Conservation (phyloP, 2,888 invertebrate genomes). For the Tetanocera ferruginea region DNA sequence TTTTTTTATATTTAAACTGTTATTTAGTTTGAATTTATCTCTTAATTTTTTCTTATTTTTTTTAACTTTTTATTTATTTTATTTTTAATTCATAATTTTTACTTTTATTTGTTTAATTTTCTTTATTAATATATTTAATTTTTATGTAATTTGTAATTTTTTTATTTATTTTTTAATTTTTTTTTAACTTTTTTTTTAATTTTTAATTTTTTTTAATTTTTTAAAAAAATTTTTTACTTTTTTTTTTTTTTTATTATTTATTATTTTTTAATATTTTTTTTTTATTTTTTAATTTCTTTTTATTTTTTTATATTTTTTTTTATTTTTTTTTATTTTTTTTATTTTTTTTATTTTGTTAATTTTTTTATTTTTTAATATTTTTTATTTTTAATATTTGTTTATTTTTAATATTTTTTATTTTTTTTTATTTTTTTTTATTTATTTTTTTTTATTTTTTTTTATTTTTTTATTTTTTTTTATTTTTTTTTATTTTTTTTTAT, state of each 20-base stretch:
- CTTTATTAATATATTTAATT: background rate
- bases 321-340: conserved; percentile 4
- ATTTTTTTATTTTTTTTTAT: conserved; percentile 26
- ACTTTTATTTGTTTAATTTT: background rate
- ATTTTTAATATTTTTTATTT: conserved; percentile 23
- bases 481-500: conserved; percentile 31
- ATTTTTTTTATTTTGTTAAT: conserved; percentile 8
- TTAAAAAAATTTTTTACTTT: background rate
- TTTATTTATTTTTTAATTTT: background rate
- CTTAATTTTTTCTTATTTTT: background rate
- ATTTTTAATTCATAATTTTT: background rate
- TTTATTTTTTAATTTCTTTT: conserved; percentile 19
- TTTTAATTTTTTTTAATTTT: background rate
- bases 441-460: conserved; percentile 14
- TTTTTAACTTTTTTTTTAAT: background rate
- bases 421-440: conserved; percentile 35
- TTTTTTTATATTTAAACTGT: no score
- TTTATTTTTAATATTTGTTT: conserved; percentile 12
- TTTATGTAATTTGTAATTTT: background rate
- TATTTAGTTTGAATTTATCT: background rate
- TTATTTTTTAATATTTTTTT: conserved; percentile 17
- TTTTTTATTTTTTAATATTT: conserved; percentile 21
- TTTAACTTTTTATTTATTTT: background rate
- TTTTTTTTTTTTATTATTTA: conserved; percentile 11
- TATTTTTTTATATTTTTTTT: conserved; percentile 11